Evolutionary conservation across 2,888 invertebrate genomes (phyloP).

Genomic region (Salpingus planirostris): DNA sequence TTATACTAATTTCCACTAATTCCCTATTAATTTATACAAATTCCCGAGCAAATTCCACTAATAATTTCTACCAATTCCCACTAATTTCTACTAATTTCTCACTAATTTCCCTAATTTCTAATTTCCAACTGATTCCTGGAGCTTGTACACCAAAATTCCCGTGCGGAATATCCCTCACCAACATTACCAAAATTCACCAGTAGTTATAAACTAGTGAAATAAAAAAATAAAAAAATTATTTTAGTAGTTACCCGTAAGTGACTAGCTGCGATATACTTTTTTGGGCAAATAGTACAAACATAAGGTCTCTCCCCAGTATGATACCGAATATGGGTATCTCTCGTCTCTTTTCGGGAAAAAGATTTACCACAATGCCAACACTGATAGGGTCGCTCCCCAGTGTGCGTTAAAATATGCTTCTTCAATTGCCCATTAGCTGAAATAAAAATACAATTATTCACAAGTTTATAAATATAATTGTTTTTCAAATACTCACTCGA

Average conservation of each 20-base stretch:
- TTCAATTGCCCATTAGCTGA: conserved; percentile 35
- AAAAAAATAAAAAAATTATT: conserved; percentile 3
- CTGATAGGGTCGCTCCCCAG: conserved; percentile 37
- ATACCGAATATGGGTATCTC: conserved; percentile 38
- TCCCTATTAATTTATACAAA: too few relatives aligned
- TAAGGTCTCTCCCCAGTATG: conserved; percentile 39
- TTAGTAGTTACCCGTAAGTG: conserved; percentile 33
- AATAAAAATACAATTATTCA: too few relatives aligned
- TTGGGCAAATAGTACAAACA: conserved; percentile 35
- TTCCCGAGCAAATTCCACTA: too few relatives aligned
- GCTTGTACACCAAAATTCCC: too few relatives aligned
- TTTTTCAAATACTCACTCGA: conserved; percentile 25
- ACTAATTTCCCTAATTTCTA: too few relatives aligned
- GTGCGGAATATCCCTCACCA: too few relatives aligned
- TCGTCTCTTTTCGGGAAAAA: conserved; percentile 38
- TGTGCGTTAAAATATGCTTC: conserved; percentile 37
- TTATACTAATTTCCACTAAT: too few relatives aligned
- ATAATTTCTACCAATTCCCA: too few relatives aligned
- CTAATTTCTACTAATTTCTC: too few relatives aligned
- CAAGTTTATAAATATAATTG: neutral
- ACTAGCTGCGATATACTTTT: conserved; percentile 37
- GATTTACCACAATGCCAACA: conserved; percentile 40
- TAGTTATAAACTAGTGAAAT: too few relatives aligned
- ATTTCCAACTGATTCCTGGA: too few relatives aligned
- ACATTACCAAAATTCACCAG: too few relatives aligned